A percentile compares a stretch with the other conserved stretches of the same genome.
Evolutionary conservation across 2,113 vertebrate species (phyloP).

Genomic region (Dicaeum eximium): DNA sequence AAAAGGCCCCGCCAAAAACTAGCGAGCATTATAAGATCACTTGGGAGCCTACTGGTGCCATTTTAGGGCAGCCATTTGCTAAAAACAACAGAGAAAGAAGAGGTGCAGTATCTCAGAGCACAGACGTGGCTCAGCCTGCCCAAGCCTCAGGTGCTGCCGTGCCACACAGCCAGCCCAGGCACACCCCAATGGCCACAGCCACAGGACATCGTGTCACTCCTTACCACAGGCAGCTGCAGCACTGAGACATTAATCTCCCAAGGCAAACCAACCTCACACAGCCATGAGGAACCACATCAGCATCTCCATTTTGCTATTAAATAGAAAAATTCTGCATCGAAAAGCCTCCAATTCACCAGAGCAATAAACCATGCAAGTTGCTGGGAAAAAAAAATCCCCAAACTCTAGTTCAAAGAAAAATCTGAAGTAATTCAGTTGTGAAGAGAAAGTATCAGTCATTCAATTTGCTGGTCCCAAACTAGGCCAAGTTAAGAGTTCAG

Average conservation of each 20-base stretch:
- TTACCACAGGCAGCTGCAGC: not conserved
- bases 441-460: not conserved
- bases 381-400: not conserved
- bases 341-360: not conserved
- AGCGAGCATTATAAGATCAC: not conserved
- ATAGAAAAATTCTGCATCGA: not conserved
- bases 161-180: not conserved
- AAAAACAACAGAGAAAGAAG: not conserved
- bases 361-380: not conserved
- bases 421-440: not conserved
- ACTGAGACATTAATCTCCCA: fast-evolving
- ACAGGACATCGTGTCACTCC: fast-evolving
- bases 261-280: not conserved
- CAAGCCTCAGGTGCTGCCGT: fast-evolving
- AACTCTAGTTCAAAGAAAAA: not conserved
- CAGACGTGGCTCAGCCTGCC: not conserved
- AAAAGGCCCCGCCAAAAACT: not conserved
- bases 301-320: not conserved
- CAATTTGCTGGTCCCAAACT: not conserved
- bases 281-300: not conserved
- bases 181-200: fast-evolving
- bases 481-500: not conserved
- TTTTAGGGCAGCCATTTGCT: not conserved
- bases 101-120: not conserved
- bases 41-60: not conserved